Evolutionary conservation across 1,140 invertebrate genomes (phyloP).

Genomic region (Ephestia elutella): DNA sequence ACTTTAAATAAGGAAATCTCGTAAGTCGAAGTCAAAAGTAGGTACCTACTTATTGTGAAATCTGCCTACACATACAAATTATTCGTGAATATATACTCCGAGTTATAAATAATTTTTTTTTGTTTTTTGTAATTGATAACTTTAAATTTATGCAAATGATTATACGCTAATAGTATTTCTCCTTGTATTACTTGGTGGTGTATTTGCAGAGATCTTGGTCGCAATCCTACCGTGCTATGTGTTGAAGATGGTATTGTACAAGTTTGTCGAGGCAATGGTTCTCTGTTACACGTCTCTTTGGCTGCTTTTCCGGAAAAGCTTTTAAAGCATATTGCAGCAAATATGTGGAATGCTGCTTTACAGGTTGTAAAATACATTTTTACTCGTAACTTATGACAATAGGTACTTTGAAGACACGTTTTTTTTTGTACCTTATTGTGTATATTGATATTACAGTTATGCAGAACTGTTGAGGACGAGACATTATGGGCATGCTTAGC

Average conservation of each 20-base stretch:
- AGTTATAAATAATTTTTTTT: conserved; percentile 12
- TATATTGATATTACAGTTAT: conserved; percentile 42
- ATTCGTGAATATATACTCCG: no score
- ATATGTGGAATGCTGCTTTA: conserved; percentile 67
- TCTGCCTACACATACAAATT: no score
- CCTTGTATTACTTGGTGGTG: no score
- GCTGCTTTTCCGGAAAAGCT: conserved; percentile 74
- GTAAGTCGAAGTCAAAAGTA: no score
- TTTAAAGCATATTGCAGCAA: conserved; percentile 75
- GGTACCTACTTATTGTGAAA: no score
- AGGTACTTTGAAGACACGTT: background rate
- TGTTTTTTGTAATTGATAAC: no score
- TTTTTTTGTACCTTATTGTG: no score
- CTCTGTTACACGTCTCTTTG: conserved; percentile 73
- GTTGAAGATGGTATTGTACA: conserved; percentile 86
- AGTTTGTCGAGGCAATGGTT: conserved; percentile 74
- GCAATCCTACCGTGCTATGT: conserved; percentile 82
- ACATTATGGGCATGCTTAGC: conserved; percentile 93
- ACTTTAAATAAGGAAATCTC: conserved; percentile 62
- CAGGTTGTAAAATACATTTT: conserved; percentile 40
- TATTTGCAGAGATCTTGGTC: conserved; percentile 78
- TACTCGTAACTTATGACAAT: no score
- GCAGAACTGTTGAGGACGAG: conserved; percentile 79
- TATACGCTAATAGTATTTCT: no score
- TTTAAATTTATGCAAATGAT: no score